Base-by-base conservation (phyloP, 2,797 vertebrate species). In the Labroides dimidiatus region DNA sequence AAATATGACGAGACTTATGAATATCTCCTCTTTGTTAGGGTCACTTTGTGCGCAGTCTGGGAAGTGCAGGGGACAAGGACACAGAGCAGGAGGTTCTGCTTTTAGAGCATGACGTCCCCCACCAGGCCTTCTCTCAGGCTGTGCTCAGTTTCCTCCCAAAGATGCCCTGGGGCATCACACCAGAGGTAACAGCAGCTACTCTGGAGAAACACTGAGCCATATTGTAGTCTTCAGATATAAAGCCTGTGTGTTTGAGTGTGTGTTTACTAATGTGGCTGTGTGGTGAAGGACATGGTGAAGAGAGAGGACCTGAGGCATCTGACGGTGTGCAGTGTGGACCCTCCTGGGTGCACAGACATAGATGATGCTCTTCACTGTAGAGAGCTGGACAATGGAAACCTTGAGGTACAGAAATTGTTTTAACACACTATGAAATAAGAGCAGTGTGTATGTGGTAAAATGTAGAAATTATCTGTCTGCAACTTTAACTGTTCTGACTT, bases 261-360 rank as follows among this genome's bases (percentile, higher is more conserved):
- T 33, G 9, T 14, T 39, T 55, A 14, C 44, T 15, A 15, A 47
- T 24, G 5, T 75, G 20, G 5, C 16, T 75, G 21, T 50, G 17
- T 43, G 53, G 9, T 59, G 2, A 84, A 99, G 98, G 97, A 98
- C 78, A 92, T 97, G 95, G 93, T 84, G 71, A 88, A 75, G 64
- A 93, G 98, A 76, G 93, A 94, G 64, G 97, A 99, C 78, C 90
- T 99, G 64, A 93, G 96, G 66, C 88, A 94, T 67, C 92, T 99
- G 37, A 91, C 57, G 12, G 93, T 99, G 50, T 99, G 97, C 87
- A 99, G 98, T 2, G 98, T 99, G 76, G 98, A 99, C 89, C 98
- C 98, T 66, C 97, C 97, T 2, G 97, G 98, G 23, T 99, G 98
- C 82, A 99, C 98, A 0, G 98, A 99, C 78, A 99, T 99, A 52